These are phyloP conservation scores for Subanguina moxae DNA, from an alignment of 1,140 invertebrate species.

Conservation along the genomic window DNA sequence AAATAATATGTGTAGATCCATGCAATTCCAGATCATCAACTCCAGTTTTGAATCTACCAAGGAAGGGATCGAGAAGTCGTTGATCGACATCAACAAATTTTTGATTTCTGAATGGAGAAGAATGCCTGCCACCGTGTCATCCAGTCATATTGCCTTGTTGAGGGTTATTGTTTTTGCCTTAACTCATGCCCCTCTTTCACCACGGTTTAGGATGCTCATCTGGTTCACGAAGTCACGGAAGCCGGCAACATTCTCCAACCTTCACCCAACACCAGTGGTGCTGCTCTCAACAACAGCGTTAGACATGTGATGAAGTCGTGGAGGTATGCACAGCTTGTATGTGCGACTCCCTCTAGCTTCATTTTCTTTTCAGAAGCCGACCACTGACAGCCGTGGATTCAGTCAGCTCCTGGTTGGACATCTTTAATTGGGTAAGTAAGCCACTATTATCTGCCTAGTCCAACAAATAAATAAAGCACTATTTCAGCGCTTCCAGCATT, in stretches of 20 bases:
- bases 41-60: constrained; percentile 17
- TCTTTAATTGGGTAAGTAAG: constrained; percentile 31
- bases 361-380: constrained; percentile 30
- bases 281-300: constrained; percentile 16
- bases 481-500: constrained; percentile 25
- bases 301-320: constrained; percentile 42
- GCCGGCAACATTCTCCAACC: constrained; percentile 22
- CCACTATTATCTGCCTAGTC: neutral
- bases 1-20: no score
- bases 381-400: constrained; percentile 35
- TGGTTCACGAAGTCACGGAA: constrained; percentile 38
- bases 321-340: constrained; percentile 20
- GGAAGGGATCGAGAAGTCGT: constrained; percentile 24
- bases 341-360: neutral
- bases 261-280: constrained; percentile 1
- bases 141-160: constrained; percentile 24
- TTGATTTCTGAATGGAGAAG: constrained; percentile 38
- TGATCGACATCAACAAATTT: constrained; percentile 21
- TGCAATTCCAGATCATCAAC: neutral
- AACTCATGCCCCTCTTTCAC: no score
- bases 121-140: constrained; percentile 34
- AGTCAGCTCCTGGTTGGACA: constrained; percentile 32
- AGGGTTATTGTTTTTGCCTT: constrained; percentile 11
- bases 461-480: constrained; percentile 4
- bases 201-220: constrained; percentile 27